Percentiles rank a stretch among this genome's conserved stretches.
Evolutionary conservation across 2,888 invertebrate species (phyloP).

Genomic region (Drosophila atroscutellata): DNA sequence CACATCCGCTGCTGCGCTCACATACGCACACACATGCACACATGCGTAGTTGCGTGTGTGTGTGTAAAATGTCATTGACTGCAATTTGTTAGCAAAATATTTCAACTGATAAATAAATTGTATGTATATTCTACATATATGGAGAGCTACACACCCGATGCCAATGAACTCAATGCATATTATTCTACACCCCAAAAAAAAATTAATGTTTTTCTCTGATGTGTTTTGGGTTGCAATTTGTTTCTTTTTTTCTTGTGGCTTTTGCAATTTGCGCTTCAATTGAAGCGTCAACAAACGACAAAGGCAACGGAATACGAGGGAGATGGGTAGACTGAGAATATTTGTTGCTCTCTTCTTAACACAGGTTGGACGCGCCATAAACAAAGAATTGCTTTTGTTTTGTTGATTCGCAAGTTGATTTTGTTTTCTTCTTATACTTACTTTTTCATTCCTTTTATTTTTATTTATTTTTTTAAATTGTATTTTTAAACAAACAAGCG

Average conservation of each 20-base stretch:
- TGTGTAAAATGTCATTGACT: slow-evolving; percentile 76
- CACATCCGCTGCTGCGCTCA: slow-evolving; percentile 51
- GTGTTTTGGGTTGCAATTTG: slow-evolving; percentile 49
- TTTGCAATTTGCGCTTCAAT: slow-evolving; percentile 71
- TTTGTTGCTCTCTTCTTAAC: slow-evolving; percentile 9
- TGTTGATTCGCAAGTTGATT: slow-evolving; percentile 42
- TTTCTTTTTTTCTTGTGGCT: slow-evolving; percentile 23
- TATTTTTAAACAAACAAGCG: slow-evolving; percentile 76
- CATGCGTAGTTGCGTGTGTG: slow-evolving; percentile 22
- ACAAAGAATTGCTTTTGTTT: slow-evolving; percentile 77
- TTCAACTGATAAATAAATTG: slow-evolving; percentile 77
- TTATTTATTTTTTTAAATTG: slow-evolving; percentile 34
- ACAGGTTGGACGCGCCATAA: slow-evolving; percentile 74
- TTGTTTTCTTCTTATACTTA: slow-evolving; percentile 1
- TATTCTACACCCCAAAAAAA: slow-evolving; percentile 45
- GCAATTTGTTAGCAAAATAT: slow-evolving; percentile 81
- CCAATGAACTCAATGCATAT: slow-evolving; percentile 69
- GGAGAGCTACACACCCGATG: slow-evolving; percentile 40
- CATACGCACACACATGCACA: slow-evolving; percentile 2
- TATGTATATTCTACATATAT: slow-evolving; percentile 40
- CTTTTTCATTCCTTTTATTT: slow-evolving; percentile 23
- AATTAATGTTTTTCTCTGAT: slow-evolving; percentile 17
- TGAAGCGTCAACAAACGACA: slow-evolving; percentile 43
- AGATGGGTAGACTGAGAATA: slow-evolving; percentile 13
- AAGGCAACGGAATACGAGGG: background rate